Evolutionary conservation across 2,888 invertebrate species (phyloP).

Genomic region (Noctua janthe): DNA sequence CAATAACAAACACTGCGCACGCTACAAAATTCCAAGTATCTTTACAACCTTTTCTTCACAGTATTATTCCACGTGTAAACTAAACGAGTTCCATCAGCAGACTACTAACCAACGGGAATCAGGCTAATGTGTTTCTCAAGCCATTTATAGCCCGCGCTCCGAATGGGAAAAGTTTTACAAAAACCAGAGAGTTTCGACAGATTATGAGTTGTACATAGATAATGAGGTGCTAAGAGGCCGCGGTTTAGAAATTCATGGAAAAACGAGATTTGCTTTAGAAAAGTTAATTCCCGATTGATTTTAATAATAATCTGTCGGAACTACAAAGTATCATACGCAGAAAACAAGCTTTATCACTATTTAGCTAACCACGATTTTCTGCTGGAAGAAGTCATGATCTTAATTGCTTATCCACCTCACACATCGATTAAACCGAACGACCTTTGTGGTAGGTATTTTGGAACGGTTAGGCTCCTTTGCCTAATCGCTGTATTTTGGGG

Average conservation of each 20-base stretch:
- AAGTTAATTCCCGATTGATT: background rate
- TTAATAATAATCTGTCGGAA: background rate
- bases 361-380: background rate
- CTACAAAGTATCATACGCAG: background rate
- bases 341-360: background rate
- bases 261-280: background rate
- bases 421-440: background rate
- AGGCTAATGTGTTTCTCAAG: conserved; percentile 64
- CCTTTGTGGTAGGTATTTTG: background rate
- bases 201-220: conserved; percentile 52
- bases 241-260: conserved; percentile 17
- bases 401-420: background rate
- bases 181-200: conserved; percentile 56
- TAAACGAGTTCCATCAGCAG: conserved; percentile 34
- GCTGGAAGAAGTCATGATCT: background rate
- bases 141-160: conserved; percentile 38
- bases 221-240: conserved; percentile 45
- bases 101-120: conserved; percentile 56
- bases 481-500: background rate
- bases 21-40: conserved; percentile 25
- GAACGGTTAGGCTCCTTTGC: background rate
- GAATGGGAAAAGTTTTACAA: conserved; percentile 53
- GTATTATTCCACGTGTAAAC: conserved; percentile 38
- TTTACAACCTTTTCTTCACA: conserved; percentile 13
- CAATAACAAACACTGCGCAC: conserved; percentile 19